Base-by-base conservation (phyloP, 2,113 vertebrate species). In the Numenius arquata region DNA sequence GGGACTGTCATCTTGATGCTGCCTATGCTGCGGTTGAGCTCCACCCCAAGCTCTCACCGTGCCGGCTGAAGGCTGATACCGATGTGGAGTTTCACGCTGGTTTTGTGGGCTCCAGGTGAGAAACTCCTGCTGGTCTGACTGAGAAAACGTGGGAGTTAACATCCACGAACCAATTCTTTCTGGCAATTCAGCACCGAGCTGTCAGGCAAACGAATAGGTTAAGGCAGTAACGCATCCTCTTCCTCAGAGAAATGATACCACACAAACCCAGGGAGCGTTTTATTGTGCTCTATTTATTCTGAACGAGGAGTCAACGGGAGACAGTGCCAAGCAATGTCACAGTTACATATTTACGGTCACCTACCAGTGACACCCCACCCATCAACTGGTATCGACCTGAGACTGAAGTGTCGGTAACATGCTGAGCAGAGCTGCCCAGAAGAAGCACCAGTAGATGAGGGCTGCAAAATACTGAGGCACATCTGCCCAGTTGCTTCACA, bases 331-430 rank as follows among this genome's bases (percentile, higher is more conserved):
- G 65, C n/a, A 53, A 29, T 22, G n/a, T 25, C 48, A 40, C 50
- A 70, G 67, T 40, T 45, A 63, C 9, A 2, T 10, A 55, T 55
- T 40, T 63, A 78, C 20, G 55, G 72, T 59, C 74, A 87, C 36
- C 41, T 53, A 8, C 58, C 55, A 82, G 32, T 63, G 58, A 59
- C 38, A 65, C 20, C 13, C 4, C 43, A 47, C 15, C 17, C 52
- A 62, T 14, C 25, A 67, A 66, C 17, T 2, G 6, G 27, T n/a
- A 56, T 15, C 9, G 1, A 34, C 38, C 18, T 0, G 3, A 56
- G 43, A 52, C 66, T 70, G 48, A 62, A 52, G 55, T 14, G 5
- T 11, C 40, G 3, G 15, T 5, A 22, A 15, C 0, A 1, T 10
- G 15, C 52, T 1, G 12, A 56, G 73, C 58, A 56, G 27, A 48